Percentiles rank a stretch among this genome's conserved stretches.
These are phyloP conservation scores for Phalacrocorax aristotelis DNA, from an alignment of 2,113 vertebrate species.

Conservation along the genomic window DNA sequence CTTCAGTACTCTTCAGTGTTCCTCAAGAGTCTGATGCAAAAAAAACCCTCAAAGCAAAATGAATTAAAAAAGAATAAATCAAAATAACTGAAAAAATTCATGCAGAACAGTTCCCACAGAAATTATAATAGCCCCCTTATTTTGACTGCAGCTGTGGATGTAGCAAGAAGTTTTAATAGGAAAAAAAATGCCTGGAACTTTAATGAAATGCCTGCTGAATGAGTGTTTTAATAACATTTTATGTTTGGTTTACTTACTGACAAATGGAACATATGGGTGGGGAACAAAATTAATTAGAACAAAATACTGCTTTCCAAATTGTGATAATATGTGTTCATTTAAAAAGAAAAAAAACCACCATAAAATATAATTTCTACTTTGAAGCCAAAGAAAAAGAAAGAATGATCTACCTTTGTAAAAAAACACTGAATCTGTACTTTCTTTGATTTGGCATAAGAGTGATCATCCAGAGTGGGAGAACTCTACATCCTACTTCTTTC, in stretches of 20 bases:
- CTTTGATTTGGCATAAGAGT: not conserved
- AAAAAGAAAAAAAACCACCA: accelerated
- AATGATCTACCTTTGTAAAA: not conserved
- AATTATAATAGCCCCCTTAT: not conserved
- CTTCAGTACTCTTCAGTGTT: not conserved
- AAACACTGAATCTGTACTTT: not conserved
- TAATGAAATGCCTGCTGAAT: not conserved
- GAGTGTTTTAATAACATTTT: not conserved
- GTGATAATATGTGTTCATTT: not conserved
- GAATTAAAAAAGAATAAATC: not conserved
- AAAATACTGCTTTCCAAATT: not conserved
- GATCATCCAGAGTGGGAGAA: not conserved
- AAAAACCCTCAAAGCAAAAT: not conserved
- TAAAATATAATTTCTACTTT: not conserved
- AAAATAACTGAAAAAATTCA: not conserved
- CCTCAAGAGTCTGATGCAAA: not conserved
- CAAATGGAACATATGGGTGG: not conserved
- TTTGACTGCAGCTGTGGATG: not conserved
- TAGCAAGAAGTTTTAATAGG: not conserved
- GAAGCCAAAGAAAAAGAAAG: not conserved
- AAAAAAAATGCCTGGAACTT: not conserved
- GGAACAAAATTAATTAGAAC: not conserved
- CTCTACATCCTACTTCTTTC: not conserved
- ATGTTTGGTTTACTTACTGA: not conserved
- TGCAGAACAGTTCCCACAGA: not conserved